A percentile compares a stretch with the other conserved stretches of the same genome.
These are phyloP conservation scores for Rhagonycha lutea DNA, from an alignment of 2,888 invertebrate species.

Conservation along the genomic window DNA sequence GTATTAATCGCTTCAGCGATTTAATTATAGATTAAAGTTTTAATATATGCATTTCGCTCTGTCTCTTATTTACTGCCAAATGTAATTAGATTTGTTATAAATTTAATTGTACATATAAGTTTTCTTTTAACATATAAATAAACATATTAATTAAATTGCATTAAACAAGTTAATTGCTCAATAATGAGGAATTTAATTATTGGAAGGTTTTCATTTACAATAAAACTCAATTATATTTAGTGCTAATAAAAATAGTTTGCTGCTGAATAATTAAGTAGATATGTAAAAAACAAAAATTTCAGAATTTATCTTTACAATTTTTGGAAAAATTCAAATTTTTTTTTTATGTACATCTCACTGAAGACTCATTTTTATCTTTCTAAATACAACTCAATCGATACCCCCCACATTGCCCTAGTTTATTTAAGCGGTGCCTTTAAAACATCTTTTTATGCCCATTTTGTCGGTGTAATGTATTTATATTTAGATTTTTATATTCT, in stretches of 20 bases:
- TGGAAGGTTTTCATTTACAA: not conserved
- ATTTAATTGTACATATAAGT: not conserved
- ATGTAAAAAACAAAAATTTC: not conserved
- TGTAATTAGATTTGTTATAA: not conserved
- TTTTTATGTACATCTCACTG: not conserved
- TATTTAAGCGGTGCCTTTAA: not conserved
- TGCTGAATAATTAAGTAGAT: not conserved
- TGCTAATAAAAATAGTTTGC: not conserved
- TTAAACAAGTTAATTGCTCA: not conserved
- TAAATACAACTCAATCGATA: not conserved
- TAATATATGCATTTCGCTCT: not conserved
- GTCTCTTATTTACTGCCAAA: not conserved
- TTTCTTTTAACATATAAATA: not conserved
- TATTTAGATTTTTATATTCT: not conserved
- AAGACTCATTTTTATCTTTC: not conserved
- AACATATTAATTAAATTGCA: not conserved
- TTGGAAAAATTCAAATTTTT: not conserved
- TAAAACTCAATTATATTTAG: not conserved
- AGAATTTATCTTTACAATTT: not conserved
- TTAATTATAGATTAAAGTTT: conserved; percentile 29
- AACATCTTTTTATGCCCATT: not conserved
- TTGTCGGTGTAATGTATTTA: not conserved
- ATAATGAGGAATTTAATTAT: not conserved
- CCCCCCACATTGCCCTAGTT: not conserved
- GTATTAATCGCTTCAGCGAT: conserved; percentile 23